A percentile compares a stretch with the other conserved stretches of the same genome.
Evolutionary conservation across 2,888 invertebrate species (phyloP).

Genomic region (Schrankia costaestrigalis): DNA sequence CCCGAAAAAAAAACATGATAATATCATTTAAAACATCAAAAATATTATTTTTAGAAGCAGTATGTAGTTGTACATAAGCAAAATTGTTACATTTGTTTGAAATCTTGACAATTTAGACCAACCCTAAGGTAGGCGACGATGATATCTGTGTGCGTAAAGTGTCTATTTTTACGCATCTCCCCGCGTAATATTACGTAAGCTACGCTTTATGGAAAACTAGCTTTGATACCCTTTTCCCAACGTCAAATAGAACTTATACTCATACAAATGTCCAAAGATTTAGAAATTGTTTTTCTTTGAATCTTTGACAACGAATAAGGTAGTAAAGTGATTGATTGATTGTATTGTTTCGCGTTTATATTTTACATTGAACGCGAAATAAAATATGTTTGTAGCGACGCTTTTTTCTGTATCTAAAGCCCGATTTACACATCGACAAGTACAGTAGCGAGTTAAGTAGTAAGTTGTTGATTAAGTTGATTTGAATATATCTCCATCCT

Average conservation of each 20-base stretch:
- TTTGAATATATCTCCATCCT: too few relatives aligned
- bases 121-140: constrained; percentile 34
- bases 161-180: constrained; percentile 35
- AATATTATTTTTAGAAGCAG: too few relatives aligned
- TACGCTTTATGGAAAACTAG: constrained; percentile 41
- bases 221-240: constrained; percentile 27
- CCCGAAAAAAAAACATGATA: too few relatives aligned
- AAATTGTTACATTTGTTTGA: background rate
- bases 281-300: constrained; percentile 20
- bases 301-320: constrained; percentile 23
- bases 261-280: constrained; percentile 21
- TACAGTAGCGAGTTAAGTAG: too few relatives aligned
- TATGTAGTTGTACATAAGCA: background rate
- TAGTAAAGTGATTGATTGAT: background rate
- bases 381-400: too few relatives aligned
- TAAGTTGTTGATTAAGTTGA: too few relatives aligned
- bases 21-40: too few relatives aligned
- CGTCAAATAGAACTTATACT: constrained; percentile 24
- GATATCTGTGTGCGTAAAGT: constrained; percentile 41
- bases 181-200: constrained; percentile 38
- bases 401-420: too few relatives aligned
- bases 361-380: too few relatives aligned
- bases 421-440: too few relatives aligned
- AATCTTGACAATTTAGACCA: constrained; percentile 9
- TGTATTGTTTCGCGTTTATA: background rate